These are phyloP conservation scores for Rhea pennata DNA, from an alignment of 2,113 vertebrate genomes.

Conservation along the genomic window DNA sequence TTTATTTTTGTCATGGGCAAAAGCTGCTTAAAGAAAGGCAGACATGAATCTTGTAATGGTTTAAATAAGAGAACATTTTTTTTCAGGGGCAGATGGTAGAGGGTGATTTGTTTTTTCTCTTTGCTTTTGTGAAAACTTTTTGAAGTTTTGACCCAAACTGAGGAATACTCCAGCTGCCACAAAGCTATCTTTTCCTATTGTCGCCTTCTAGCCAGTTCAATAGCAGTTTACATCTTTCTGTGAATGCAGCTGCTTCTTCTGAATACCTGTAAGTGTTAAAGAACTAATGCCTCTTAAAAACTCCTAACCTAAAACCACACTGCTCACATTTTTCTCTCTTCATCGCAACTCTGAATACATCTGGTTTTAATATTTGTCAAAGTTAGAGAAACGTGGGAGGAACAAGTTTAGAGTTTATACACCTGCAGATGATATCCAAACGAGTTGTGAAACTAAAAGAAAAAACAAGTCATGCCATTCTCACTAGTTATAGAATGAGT, in stretches of 20 bases:
- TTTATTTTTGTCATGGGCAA: fast-evolving
- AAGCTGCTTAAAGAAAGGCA: neutral
- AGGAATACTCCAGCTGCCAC: neutral
- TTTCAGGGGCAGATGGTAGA: neutral
- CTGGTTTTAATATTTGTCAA: neutral
- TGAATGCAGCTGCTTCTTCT: neutral
- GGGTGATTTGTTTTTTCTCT: neutral
- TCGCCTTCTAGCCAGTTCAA: neutral
- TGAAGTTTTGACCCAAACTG: neutral
- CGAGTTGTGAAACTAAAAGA: neutral
- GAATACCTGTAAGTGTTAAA: neutral
- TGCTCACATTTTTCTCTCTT: neutral
- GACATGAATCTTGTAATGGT: neutral
- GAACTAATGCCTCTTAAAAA: neutral
- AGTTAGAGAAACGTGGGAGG: neutral
- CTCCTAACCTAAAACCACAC: neutral
- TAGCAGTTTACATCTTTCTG: neutral
- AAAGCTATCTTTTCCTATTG: neutral
- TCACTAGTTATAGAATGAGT: neutral
- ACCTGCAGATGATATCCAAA: neutral
- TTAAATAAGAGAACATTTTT: neutral
- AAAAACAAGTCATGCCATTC: neutral
- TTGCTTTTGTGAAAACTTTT: neutral
- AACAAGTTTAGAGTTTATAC: neutral
- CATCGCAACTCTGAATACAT: neutral